Evolutionary conservation across 2,113 vertebrate species (phyloP), one percentile per base, ranked within the genome.

Genomic region (Pachycephala philippinensis): DNA sequence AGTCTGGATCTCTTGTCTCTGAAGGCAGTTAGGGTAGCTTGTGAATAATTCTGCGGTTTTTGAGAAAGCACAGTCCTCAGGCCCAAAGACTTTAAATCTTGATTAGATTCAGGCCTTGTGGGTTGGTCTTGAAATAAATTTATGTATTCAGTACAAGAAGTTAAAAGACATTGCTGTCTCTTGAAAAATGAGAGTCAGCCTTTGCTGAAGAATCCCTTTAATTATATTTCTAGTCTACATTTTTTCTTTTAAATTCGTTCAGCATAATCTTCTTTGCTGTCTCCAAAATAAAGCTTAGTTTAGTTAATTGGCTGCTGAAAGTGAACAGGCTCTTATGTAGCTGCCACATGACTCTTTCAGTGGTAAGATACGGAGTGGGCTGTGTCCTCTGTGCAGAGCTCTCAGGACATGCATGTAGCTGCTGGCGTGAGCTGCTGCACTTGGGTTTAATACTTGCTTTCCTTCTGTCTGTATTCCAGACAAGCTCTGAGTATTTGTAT

Each of bases 41-140:
- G 1, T 91, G 63, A 90, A 83, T 94, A 91, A 96, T 70, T 93
- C 90, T 83, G 11, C 26, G 13, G 13, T 54, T 93, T 91, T 69
- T 71, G 27, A 68, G 49, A 91, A 84, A 69, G 45, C 18, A 12
- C 1, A 30, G 65, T 83, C 65, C 39, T 89, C 24, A 39, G 68
- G 75, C 71, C 61, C 75, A 35, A 60, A 86, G 78, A 76, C 33
- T 89, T 92, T 74, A 91, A 91, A 88, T 93, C 89, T 85, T 93
- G 8, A 88, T 94, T 91, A 94, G 81, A 76, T 76, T 91, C 39
- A 77, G 44, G 54, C 76, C 89, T 89, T 54, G 5, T 72, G 93
- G 59, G n/a, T 80, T 91, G 27, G 10, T 20, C 56, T 87, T 1
- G 3, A 71, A 84, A 54, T 49, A 82, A 76, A 69, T 94, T 52